Percentiles rank a stretch among this genome's conserved stretches.
These are phyloP conservation scores for Oxytorus armatus DNA, from an alignment of 2,888 invertebrate species.

Conservation along the genomic window DNA sequence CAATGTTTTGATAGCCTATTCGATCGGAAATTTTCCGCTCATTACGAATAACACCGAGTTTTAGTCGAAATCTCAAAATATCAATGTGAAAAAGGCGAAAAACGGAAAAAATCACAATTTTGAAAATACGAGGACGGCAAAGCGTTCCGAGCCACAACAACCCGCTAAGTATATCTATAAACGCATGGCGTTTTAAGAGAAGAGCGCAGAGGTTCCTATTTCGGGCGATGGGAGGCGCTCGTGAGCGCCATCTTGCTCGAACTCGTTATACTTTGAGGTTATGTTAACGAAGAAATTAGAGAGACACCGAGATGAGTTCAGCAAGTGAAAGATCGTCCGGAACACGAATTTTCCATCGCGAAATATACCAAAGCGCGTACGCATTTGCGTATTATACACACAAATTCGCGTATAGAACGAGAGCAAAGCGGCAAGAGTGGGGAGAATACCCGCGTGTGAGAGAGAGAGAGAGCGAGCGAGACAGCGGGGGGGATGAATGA, in stretches of 20 bases:
- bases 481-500: constrained; percentile 77
- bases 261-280: constrained; percentile 42
- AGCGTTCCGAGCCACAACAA: no score
- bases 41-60: no score
- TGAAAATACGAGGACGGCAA: constrained; percentile 19
- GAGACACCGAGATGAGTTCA: constrained; percentile 45
- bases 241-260: constrained; percentile 49
- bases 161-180: no score
- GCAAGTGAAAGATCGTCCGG: constrained; percentile 15
- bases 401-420: constrained; percentile 14
- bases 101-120: no score
- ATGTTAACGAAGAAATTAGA: constrained; percentile 22
- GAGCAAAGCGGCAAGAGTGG: constrained; percentile 68
- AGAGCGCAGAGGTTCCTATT: constrained; percentile 61
- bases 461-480: constrained; percentile 48
- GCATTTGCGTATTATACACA: neutral
- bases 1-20: no score
- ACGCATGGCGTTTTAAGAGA: no score
- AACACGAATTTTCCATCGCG: constrained; percentile 31
- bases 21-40: no score
- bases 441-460: constrained; percentile 44
- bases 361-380: constrained; percentile 47
- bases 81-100: no score
- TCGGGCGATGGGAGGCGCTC: constrained; percentile 56
- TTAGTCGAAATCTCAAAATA: no score